Percentiles rank a stretch among this genome's conserved stretches.
Evolutionary conservation across 1,140 invertebrate genomes (phyloP).

Genomic region (Paracyclopina nana): DNA sequence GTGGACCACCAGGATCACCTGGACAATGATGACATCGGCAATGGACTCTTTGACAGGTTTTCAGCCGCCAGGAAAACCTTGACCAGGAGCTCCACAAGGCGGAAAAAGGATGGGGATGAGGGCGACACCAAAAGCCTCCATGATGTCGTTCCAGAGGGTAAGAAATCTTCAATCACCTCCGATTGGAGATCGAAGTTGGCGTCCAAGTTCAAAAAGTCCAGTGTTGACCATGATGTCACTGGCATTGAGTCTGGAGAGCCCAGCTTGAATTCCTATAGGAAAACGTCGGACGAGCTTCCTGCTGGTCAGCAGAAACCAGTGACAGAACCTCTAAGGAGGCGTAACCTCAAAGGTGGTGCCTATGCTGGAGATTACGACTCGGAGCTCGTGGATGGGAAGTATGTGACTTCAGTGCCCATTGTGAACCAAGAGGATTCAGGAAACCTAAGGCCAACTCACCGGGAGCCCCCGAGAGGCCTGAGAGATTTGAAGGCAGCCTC

Average conservation of each 20-base stretch:
- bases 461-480: not conserved
- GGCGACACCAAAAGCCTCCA: conserved; percentile 11
- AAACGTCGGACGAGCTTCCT: conserved; percentile 3
- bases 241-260: not conserved
- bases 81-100: not conserved
- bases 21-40: conserved; percentile 28
- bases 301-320: not conserved
- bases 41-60: conserved; percentile 61
- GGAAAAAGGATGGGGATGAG: not conserved
- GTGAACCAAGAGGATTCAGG: not conserved
- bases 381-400: conserved; percentile 12
- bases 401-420: conserved; percentile 15
- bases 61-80: conserved; percentile 55
- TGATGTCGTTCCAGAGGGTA: conserved; percentile 5
- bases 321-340: not conserved
- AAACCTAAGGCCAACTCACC: conserved; percentile 4
- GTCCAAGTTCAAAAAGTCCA: conserved; percentile 1
- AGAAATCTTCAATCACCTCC: not conserved
- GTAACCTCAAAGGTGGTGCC: not conserved
- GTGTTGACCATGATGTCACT: not conserved
- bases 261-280: not conserved
- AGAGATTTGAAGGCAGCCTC: conserved; percentile 4
- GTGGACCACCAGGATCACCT: conserved; percentile 17
- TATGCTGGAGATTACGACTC: conserved; percentile 14
- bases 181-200: conserved; percentile 9